Evolutionary conservation across 2,888 invertebrate species (phyloP), one percentile per base, ranked within the genome.

Genomic region (Molorchus minor): DNA sequence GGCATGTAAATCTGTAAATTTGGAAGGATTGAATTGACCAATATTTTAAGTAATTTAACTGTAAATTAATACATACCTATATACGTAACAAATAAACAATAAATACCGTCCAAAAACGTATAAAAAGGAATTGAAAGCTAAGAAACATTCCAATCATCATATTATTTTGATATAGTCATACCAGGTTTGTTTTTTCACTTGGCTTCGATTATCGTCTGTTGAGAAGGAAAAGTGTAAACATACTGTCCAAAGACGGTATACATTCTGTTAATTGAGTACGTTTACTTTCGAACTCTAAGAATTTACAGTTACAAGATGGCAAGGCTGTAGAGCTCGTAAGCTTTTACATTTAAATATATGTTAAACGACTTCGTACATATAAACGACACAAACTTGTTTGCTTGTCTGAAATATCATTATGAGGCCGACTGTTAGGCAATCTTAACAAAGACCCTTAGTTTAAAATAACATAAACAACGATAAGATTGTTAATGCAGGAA

Each of bases 181-280:
- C 8, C 25, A 5, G 25, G 3, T 25, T 5, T 25, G 3, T 3
- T 25, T 8, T 25, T 5, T 25, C 25, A 5, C 4, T 25, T 25
- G 25, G 25, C 25, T 25, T n/a, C n/a, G n/a, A n/a, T n/a, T 25
- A 25, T 10, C 25, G 21, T 2, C 15, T n/a, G 15, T n/a, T 20
- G n/a, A 17, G 17, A 41, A n/a, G 25, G 52, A 29, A 29, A 19
- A 47, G 43, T 43, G 47, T 47, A 45, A 33, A 38, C 47, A 54
- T 54, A 43, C 40, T 58, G 29, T 43, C 52, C 47, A 16, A 35
- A 33, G 54, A 30, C 49, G 49, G 49, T 54, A 58, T 61, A 55
- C n/a, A n/a, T 58, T 58, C 55, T 58, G 58, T 61, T 62, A 58
- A 62, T 62, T 58, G 52, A 52, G 54, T 58, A 41, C 43, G 51